Evolutionary conservation across 2,113 vertebrate genomes (phyloP).

Genomic region (Reinhardtius hippoglossoides): DNA sequence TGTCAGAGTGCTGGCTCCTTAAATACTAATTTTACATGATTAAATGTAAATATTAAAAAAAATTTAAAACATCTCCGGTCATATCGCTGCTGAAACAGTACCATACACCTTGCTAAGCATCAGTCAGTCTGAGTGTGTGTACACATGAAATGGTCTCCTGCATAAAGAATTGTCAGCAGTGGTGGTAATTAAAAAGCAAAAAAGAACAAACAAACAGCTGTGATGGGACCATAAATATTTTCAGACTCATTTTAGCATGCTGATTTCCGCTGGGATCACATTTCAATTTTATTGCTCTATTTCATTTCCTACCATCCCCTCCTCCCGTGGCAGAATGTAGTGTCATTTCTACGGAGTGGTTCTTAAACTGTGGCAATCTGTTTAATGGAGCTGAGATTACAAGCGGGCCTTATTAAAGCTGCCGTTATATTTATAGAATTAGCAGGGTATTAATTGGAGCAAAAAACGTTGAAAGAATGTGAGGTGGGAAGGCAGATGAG

Average conservation of each 20-base stretch:
- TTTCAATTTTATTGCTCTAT: conserved; percentile 72
- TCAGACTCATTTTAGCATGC: conserved; percentile 59
- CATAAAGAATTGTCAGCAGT: conserved; percentile 18
- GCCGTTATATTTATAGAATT: conserved; percentile 78
- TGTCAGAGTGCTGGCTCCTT: background rate
- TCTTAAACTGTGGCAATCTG: conserved; percentile 77
- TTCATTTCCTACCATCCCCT: conserved; percentile 59
- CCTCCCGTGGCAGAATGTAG: conserved; percentile 16
- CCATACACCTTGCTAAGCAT: background rate
- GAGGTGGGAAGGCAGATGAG: conserved; percentile 49
- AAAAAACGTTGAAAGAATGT: conserved; percentile 60
- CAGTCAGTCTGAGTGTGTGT: background rate
- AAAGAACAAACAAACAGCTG: conserved; percentile 64
- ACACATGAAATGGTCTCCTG: background rate
- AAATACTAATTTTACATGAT: background rate
- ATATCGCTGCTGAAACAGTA: background rate
- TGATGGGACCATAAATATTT: conserved; percentile 70
- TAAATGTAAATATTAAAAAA: background rate
- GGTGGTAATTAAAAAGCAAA: conserved; percentile 41
- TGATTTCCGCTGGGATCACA: conserved; percentile 73
- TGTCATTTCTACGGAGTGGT: conserved; percentile 49
- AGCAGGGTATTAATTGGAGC: conserved; percentile 72
- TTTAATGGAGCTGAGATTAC: conserved; percentile 69
- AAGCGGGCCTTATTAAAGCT: conserved; percentile 74
- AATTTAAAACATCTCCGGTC: background rate